These are phyloP conservation scores for Drosophila anomalata DNA, from an alignment of 2,888 invertebrate genomes.

Conservation along the genomic window DNA sequence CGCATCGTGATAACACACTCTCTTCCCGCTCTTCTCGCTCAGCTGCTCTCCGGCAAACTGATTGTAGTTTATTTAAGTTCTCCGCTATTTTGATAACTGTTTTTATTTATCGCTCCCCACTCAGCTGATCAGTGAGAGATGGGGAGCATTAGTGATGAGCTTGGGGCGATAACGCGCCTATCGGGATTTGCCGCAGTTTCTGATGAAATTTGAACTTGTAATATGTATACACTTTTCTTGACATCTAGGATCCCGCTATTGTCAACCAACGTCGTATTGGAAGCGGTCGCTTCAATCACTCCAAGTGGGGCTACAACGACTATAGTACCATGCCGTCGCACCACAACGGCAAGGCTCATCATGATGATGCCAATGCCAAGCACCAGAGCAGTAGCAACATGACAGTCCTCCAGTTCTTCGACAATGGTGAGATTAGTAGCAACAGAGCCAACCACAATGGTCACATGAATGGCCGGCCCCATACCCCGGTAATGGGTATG, in stretches of 20 bases:
- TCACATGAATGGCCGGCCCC: slow-evolving; percentile 53
- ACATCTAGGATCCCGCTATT: slow-evolving; percentile 69
- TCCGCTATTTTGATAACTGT: not conserved
- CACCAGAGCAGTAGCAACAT: slow-evolving; percentile 37
- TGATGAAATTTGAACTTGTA: not conserved
- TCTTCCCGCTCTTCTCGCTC: slow-evolving; percentile 9
- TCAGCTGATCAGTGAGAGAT: not conserved
- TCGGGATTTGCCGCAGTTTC: not conserved
- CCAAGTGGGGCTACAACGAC: slow-evolving; percentile 72
- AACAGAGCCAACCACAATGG: slow-evolving; percentile 22
- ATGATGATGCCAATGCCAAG: slow-evolving; percentile 46
- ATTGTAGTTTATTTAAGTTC: not conserved
- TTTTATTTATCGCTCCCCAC: not conserved
- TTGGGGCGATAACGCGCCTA: not conserved
- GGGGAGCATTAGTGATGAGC: not conserved
- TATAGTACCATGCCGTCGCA: slow-evolving; percentile 44
- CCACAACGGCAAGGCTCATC: slow-evolving; percentile 48
- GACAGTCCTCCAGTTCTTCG: slow-evolving; percentile 64
- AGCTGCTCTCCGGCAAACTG: slow-evolving; percentile 9
- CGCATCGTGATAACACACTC: slow-evolving; percentile 10
- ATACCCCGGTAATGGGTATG: slow-evolving; percentile 61
- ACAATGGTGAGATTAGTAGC: slow-evolving; percentile 63
- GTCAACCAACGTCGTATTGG: slow-evolving; percentile 82
- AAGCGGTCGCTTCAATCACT: slow-evolving; percentile 80
- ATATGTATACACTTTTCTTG: no score